phyloP scores from a whole-genome alignment of 1,140 invertebrate genomes.

The Macrosteles quadrilineatus region DNA sequence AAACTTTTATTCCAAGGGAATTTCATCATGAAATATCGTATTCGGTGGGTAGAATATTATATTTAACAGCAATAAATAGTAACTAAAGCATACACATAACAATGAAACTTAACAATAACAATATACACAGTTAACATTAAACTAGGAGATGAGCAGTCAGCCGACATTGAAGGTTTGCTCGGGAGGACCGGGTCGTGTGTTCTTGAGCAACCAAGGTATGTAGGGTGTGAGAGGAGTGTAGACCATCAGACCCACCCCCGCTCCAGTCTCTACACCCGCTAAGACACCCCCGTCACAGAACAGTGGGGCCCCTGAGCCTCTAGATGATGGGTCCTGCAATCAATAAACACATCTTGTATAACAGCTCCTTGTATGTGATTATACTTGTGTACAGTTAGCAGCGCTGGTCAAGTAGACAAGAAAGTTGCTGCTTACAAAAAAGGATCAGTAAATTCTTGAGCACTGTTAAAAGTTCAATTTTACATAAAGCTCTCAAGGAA shows the following conservation, averaged over 20 bases:
- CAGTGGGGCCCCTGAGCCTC: conserved; percentile 30
- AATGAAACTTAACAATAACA: too few species aligned
- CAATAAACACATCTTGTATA: background rate
- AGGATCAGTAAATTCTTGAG: too few species aligned
- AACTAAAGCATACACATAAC: too few species aligned
- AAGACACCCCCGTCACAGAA: conserved; percentile 35
- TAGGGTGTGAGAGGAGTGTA: conserved; percentile 39
- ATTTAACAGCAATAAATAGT: conserved; percentile 1
- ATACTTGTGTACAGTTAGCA: too few species aligned
- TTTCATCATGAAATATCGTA: conserved; percentile 25
- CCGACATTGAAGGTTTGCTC: conserved; percentile 13
- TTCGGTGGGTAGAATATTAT: conserved; percentile 17
- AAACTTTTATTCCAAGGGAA: too few species aligned
- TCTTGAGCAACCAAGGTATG: conserved; percentile 35
- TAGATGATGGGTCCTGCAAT: background rate
- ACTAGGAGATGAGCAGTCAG: conserved; percentile 15
- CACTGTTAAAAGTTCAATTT: too few species aligned
- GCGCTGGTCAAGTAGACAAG: too few species aligned
- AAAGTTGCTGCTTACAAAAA: too few species aligned
- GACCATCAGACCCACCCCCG: conserved; percentile 39
- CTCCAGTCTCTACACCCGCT: conserved; percentile 38
- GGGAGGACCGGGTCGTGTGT: conserved; percentile 26
- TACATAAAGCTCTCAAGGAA: too few species aligned
- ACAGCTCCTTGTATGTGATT: too few species aligned
- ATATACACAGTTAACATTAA: background rate